A percentile compares a stretch with the other conserved stretches of the same genome.
These are phyloP conservation scores for Cosmia pyralina DNA, from an alignment of 2,888 invertebrate genomes.

Conservation along the genomic window DNA sequence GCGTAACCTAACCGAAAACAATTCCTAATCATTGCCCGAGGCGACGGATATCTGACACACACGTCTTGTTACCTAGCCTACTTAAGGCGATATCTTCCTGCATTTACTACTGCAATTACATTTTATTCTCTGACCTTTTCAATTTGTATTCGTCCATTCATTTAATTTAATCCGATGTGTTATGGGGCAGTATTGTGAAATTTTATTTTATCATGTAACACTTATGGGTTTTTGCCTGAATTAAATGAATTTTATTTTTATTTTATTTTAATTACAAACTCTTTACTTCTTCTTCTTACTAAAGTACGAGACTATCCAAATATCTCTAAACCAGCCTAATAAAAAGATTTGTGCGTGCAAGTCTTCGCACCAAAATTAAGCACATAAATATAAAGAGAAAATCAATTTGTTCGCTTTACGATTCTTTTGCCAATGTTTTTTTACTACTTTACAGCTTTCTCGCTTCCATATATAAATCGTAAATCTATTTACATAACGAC, in stretches of 20 bases:
- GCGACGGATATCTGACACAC: not conserved
- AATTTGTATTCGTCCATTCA: too few species aligned
- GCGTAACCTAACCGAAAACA: not conserved
- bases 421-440: conserved; percentile 58
- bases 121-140: too few species aligned
- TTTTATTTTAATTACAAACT: too few species aligned
- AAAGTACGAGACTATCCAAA: conserved; percentile 14
- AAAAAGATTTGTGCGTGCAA: conserved; percentile 39
- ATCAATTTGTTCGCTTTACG: conserved; percentile 65
- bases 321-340: conserved; percentile 17
- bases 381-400: conserved; percentile 59
- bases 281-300: too few species aligned
- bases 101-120: conserved; percentile 40
- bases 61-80: not conserved
- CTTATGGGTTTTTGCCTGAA: too few species aligned
- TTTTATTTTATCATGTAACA: too few species aligned
- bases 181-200: too few species aligned
- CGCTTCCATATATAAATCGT: conserved; percentile 57
- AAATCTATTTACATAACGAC: conserved; percentile 65
- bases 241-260: too few species aligned
- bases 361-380: conserved; percentile 55
- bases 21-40: not conserved
- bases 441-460: conserved; percentile 63
- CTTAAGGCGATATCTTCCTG: conserved; percentile 4
- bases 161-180: too few species aligned